Percentiles rank a stretch among this genome's conserved stretches.
Evolutionary conservation across 1,140 invertebrate genomes (phyloP).

Genomic region (Drosophila watanabei): DNA sequence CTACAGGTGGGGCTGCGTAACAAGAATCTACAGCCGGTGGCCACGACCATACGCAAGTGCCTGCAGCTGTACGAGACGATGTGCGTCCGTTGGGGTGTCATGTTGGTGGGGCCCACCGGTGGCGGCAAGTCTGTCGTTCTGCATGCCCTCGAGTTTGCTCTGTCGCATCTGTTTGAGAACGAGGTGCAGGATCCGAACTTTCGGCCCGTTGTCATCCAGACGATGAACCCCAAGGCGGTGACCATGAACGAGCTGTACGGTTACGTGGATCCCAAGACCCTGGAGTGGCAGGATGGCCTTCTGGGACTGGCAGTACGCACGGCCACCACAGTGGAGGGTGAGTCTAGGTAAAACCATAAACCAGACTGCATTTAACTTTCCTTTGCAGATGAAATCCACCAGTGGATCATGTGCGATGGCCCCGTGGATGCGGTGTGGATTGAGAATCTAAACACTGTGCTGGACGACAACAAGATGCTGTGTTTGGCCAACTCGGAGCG

Average conservation of each 20-base stretch:
- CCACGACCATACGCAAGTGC: conserved; percentile 91
- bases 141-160: conserved; percentile 89
- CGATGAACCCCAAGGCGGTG: conserved; percentile 95
- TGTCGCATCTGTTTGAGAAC: conserved; percentile 88
- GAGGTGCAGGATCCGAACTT: conserved; percentile 87
- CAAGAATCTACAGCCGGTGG: conserved; percentile 88
- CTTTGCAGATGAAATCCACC: conserved; percentile 88
- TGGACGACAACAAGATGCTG: conserved; percentile 98
- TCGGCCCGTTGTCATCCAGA: conserved; percentile 89
- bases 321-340: conserved; percentile 88
- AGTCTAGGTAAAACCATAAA: not conserved
- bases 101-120: conserved; percentile 96
- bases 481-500: conserved; percentile 95
- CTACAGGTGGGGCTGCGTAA: conserved; percentile 86
- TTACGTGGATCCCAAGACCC: conserved; percentile 92
- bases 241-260: conserved; percentile 96
- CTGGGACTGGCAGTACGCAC: conserved; percentile 90
- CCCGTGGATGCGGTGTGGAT: conserved; percentile 98
- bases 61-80: conserved; percentile 96
- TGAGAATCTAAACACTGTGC: conserved; percentile 97
- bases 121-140: conserved; percentile 92
- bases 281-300: conserved; percentile 96
- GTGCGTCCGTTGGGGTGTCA: conserved; percentile 96
- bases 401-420: conserved; percentile 95
- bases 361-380: not conserved